Evolutionary conservation across 2,888 invertebrate genomes (phyloP).

Genomic region (Scaptomyza polygonia): DNA sequence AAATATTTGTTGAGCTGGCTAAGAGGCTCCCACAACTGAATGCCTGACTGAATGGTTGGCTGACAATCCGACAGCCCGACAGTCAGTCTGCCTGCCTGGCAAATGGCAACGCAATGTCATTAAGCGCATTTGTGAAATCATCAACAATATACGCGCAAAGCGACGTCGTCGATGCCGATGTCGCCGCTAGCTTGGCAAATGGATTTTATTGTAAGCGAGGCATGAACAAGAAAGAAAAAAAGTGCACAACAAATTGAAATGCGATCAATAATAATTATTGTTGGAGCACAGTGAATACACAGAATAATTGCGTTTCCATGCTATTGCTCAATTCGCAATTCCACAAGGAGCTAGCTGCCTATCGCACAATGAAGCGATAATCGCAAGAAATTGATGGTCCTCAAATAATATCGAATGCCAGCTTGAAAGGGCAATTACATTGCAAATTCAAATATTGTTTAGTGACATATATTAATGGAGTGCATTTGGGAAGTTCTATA

Average conservation of each 20-base stretch:
- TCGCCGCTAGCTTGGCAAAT: conserved; percentile 44
- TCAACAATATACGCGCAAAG: conserved; percentile 57
- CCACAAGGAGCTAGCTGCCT: conserved; percentile 65
- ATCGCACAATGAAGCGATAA: conserved; percentile 67
- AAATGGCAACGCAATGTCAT: conserved; percentile 65
- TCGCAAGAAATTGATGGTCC: conserved; percentile 58
- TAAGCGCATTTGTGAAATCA: conserved; percentile 79
- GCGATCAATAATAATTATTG: conserved; percentile 82
- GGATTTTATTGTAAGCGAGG: conserved; percentile 63
- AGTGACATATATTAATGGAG: conserved; percentile 32
- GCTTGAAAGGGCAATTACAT: conserved; percentile 21
- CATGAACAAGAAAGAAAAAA: conserved; percentile 31
- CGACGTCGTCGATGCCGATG: conserved; percentile 9
- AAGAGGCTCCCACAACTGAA: conserved; percentile 7
- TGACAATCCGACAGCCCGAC: background rate
- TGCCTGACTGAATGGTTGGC: conserved; percentile 7
- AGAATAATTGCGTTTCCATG: conserved; percentile 79
- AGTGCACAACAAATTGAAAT: conserved; percentile 76
- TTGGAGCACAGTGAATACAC: conserved; percentile 72
- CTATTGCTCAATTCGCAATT: conserved; percentile 77
- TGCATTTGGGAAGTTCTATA: background rate
- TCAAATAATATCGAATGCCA: conserved; percentile 47
- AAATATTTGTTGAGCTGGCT: conserved; percentile 49
- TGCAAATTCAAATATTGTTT: conserved; percentile 19
- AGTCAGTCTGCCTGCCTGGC: conserved; percentile 26